Base-by-base conservation (phyloP, 2,888 invertebrate genomes). In the Drosophila tripunctata region DNA sequence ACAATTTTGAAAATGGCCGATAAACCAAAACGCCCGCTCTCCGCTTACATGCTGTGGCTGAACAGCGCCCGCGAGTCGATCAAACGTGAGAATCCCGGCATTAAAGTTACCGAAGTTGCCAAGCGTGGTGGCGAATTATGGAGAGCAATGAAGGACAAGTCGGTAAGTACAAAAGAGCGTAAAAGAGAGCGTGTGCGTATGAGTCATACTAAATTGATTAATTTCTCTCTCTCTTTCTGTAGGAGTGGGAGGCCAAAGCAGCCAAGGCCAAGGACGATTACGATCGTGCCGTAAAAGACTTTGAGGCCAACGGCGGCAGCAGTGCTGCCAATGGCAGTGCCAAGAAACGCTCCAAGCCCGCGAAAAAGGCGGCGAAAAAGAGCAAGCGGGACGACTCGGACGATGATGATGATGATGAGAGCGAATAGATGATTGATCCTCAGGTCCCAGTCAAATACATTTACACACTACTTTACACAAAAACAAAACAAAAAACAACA, bases 81-180 rank as follows among this genome's bases (percentile, higher is more conserved):
- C 75, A 99, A 98, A 92, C 93, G 95, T 30, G 96, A 98, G 48
- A 94, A 96, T 92, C 98, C 99, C 22, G 98, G 97, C 68, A 95
- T 98, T 70, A 94, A 95, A 88, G 94, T 99, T 21, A 97, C 97
- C 6, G 99, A 99, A 89, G 94, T 99, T 66, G 96, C 98, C 36
- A 98, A 98, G 92, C 97, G 96, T 89, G 99, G 96, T 61, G 99
- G 99, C 45, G 98, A 99, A 93, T 93, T 97, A 92, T 99, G 99
- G 99, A 95, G 96, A 88, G 95, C 94, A 65, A 92, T 98, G 90
- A 95, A 95, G 87, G 96, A 97, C 88, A 98, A 97, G 93, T 94
- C 95, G 67, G 96, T 96, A 92, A 82, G 89, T 89, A 66, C 12
- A 2, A 36, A 5, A 43, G 22, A 48, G 5, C 8, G 24, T 3